These are phyloP conservation scores for Drosophila tropicalis DNA, from an alignment of 1,140 invertebrate genomes.

Conservation along the genomic window DNA sequence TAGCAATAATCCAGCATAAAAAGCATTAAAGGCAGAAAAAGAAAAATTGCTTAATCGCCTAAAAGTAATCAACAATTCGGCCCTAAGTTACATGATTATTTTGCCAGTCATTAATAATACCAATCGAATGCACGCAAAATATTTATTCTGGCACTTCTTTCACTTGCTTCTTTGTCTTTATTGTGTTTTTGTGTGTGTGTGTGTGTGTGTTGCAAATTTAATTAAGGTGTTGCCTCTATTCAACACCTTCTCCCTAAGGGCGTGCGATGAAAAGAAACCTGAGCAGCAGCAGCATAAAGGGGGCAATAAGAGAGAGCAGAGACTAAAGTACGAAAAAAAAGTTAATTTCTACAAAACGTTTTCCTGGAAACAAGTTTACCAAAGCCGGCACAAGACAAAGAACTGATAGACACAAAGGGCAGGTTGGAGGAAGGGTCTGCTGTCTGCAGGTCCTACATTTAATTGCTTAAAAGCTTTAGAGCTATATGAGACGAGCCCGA, in stretches of 20 bases:
- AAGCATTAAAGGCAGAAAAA: background rate
- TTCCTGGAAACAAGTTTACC: slow-evolving; percentile 59
- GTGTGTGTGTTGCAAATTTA: slow-evolving; percentile 67
- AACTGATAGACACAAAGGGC: slow-evolving; percentile 11
- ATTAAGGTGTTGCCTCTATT: slow-evolving; percentile 76
- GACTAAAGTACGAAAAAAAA: slow-evolving; percentile 37
- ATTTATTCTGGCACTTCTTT: slow-evolving; percentile 10
- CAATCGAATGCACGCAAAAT: slow-evolving; percentile 62
- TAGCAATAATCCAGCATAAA: slow-evolving; percentile 13
- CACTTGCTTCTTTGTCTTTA: background rate
- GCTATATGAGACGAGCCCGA: slow-evolving; percentile 38
- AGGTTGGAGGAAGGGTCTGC: background rate
- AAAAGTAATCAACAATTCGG: slow-evolving; percentile 71
- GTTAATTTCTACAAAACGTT: slow-evolving; percentile 58
- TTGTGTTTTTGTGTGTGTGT: slow-evolving; percentile 6
- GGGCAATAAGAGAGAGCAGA: slow-evolving; percentile 5
- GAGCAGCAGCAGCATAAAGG: background rate
- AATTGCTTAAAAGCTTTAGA: slow-evolving; percentile 64
- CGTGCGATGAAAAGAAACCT: slow-evolving; percentile 35
- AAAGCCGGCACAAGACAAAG: slow-evolving; percentile 36
- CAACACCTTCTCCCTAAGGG: slow-evolving; percentile 68
- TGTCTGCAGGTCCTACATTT: slow-evolving; percentile 49
- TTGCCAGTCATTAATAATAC: slow-evolving; percentile 48
- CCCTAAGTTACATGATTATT: slow-evolving; percentile 31
- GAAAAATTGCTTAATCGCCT: slow-evolving; percentile 70